phyloP scores from a whole-genome alignment of 2,888 invertebrate species.

The Carterocephalus palaemon region DNA sequence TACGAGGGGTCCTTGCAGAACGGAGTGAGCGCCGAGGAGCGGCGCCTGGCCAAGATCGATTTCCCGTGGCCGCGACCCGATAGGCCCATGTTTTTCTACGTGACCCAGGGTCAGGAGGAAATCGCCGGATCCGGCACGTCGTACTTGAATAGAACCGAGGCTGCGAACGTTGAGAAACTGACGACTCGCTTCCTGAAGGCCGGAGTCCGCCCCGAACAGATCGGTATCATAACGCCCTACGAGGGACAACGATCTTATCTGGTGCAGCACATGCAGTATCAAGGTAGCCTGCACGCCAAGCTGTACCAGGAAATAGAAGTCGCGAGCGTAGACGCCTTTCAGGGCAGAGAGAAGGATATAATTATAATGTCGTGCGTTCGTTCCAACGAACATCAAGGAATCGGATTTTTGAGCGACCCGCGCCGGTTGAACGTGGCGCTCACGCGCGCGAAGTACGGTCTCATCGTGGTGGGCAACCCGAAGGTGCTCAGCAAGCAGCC shows the following conservation, averaged over 20 bases:
- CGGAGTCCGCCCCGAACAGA: constrained; percentile 98
- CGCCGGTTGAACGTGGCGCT: constrained; percentile 98
- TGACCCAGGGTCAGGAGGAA: constrained; percentile 98
- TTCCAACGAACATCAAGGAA: constrained; percentile 98
- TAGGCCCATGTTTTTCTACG: constrained; percentile 99
- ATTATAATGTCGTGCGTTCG: constrained; percentile 99
- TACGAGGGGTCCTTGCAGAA: constrained; percentile 99
- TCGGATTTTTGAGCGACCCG: constrained; percentile 99
- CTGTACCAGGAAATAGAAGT: constrained; percentile 99
- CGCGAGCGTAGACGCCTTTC: constrained; percentile 99
- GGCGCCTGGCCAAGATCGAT: constrained; percentile 92
- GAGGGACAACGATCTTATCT: constrained; percentile 99
- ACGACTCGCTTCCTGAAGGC: constrained; percentile 96
- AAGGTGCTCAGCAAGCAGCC: constrained; percentile 99
- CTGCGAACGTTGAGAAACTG: constrained; percentile 98
- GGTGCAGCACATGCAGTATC: constrained; percentile 99
- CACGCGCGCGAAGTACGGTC: constrained; percentile 97
- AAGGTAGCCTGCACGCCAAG: constrained; percentile 97
- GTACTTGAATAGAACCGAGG: constrained; percentile 98
- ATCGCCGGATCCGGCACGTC: constrained; percentile 99
- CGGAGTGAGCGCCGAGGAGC: constrained; percentile 97
- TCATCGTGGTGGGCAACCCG: constrained; percentile 99
- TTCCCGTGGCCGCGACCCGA: constrained; percentile 99
- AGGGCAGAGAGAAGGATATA: constrained; percentile 99
- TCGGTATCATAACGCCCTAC: constrained; percentile 99